A percentile compares a stretch with the other conserved stretches of the same genome.
Conservation (phyloP, 2,797 vertebrate genomes). For the Eulemur rubriventer region DNA sequence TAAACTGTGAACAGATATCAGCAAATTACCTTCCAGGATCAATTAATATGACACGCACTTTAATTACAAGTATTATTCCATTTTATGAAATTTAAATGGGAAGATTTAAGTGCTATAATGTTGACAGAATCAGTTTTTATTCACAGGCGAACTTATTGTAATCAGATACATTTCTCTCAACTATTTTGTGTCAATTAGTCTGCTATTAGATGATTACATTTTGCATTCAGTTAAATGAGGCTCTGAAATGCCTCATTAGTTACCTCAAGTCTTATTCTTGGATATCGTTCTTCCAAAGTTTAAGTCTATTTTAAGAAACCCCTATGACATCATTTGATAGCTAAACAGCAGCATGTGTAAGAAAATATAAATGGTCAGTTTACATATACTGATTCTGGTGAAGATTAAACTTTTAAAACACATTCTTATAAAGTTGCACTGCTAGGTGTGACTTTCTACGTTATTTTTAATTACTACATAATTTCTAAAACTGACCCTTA, state of each 20-base stretch:
- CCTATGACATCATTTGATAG: neutral
- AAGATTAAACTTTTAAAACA: neutral
- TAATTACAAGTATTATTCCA: conserved; percentile 30
- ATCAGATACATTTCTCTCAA: conserved; percentile 35
- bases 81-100: conserved; percentile 43
- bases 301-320: conserved; percentile 41
- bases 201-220: conserved; percentile 54
- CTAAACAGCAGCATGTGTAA: neutral
- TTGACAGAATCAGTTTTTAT: conserved; percentile 57
- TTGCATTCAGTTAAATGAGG: conserved; percentile 32
- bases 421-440: neutral
- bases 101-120: neutral
- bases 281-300: neutral
- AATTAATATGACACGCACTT: conserved; percentile 62
- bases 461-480: neutral
- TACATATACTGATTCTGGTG: neutral
- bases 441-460: neutral
- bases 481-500: neutral
- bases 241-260: conserved; percentile 18
- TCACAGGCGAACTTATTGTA: conserved; percentile 1
- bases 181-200: conserved; percentile 10
- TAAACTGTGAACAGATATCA: conserved; percentile 83
- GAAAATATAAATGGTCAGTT: neutral
- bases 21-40: conserved; percentile 70
- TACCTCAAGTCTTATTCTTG: neutral